These are phyloP conservation scores for Zele albiditarsus DNA, from an alignment of 2,888 invertebrate species.

Conservation along the genomic window DNA sequence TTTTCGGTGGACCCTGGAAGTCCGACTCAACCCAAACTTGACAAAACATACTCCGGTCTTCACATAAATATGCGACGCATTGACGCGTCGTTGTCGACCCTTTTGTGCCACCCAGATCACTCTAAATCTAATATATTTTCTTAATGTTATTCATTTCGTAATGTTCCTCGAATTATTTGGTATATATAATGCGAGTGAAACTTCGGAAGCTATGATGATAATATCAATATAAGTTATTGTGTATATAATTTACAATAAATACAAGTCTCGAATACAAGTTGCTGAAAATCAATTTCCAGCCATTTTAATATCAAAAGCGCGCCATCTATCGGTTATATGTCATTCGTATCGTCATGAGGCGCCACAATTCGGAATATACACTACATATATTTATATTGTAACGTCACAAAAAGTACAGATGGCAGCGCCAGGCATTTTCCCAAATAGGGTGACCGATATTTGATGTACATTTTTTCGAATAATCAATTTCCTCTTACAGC, in stretches of 20 bases:
- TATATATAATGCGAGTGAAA: neutral
- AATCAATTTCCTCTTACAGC: too few relatives aligned
- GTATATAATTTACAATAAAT: neutral
- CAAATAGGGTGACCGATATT: too few relatives aligned
- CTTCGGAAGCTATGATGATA: neutral
- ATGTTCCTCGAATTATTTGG: neutral
- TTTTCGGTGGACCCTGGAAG: constrained; percentile 19
- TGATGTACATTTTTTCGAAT: too few relatives aligned
- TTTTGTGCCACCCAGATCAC: neutral
- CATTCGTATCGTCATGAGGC: too few relatives aligned
- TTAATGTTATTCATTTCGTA: neutral
- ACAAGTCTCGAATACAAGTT: neutral
- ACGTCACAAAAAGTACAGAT: too few relatives aligned
- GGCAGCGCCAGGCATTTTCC: too few relatives aligned
- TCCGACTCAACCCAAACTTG: constrained; percentile 32
- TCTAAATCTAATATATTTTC: neutral
- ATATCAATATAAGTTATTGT: neutral
- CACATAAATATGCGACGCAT: constrained; percentile 7
- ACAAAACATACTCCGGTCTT: constrained; percentile 25
- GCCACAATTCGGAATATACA: too few relatives aligned
- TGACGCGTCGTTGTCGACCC: neutral
- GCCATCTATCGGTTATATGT: constrained; percentile 12
- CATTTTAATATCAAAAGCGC: constrained; percentile 27
- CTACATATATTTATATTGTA: too few relatives aligned
- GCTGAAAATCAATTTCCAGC: constrained; percentile 31